These are phyloP conservation scores for Nasonia giraulti DNA, from an alignment of 1,140 invertebrate species.

Conservation along the genomic window DNA sequence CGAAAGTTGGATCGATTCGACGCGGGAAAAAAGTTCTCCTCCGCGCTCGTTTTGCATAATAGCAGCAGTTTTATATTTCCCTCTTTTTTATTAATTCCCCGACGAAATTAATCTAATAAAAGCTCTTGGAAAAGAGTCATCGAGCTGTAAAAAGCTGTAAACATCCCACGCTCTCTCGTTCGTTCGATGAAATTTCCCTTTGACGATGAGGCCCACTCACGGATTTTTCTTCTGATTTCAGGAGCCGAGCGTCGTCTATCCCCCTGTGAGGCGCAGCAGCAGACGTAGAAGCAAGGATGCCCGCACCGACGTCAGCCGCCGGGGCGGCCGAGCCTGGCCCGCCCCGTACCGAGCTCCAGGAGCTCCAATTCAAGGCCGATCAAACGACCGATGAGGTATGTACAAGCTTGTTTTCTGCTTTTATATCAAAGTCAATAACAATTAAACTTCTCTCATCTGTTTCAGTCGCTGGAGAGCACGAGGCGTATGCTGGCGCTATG, in stretches of 20 bases:
- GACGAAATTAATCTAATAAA: no score
- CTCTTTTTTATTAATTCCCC: no score
- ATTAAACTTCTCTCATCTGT: slow-evolving; percentile 64
- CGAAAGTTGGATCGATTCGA: no score
- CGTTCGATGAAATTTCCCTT: no score
- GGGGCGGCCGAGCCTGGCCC: slow-evolving; percentile 79
- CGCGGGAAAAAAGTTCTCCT: no score
- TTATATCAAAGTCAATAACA: background rate
- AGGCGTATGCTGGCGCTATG: slow-evolving; percentile 96
- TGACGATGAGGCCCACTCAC: background rate
- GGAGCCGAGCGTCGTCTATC: background rate
- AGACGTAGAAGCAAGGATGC: slow-evolving; percentile 67
- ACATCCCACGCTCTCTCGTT: no score
- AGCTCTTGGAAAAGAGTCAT: no score
- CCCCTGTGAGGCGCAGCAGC: background rate
- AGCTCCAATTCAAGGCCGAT: slow-evolving; percentile 90
- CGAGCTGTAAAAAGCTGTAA: no score
- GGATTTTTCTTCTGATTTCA: slow-evolving; percentile 41
- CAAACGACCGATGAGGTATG: slow-evolving; percentile 92
- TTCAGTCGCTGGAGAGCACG: slow-evolving; percentile 97
- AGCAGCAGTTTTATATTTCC: no score
- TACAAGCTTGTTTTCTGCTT: no score
- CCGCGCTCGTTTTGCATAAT: no score
- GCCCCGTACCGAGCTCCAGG: slow-evolving; percentile 90
- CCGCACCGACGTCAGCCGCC: slow-evolving; percentile 76